Base-by-base conservation (phyloP, 2,113 vertebrate genomes). In the Cairina moschata region DNA sequence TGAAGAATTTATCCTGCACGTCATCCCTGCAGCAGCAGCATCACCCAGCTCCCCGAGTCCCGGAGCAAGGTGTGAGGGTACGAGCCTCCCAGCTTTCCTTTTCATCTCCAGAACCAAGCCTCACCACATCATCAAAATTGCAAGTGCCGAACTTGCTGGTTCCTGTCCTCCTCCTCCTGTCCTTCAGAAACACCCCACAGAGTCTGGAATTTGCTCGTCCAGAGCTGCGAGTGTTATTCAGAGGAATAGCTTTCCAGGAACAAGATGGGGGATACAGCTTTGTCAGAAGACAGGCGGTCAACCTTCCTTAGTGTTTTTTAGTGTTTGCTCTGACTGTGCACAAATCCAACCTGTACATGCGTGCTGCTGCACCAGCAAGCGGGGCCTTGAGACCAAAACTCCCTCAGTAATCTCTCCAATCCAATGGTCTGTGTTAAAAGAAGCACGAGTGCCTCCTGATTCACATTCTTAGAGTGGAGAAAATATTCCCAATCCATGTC, bases 161-260 rank as follows among this genome's bases (percentile, higher is more conserved):
- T 36, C 36, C 36, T 36, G 36, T 36, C 36, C 36, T 36, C 31
- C 60, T 89, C 65, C 34, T 2, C 4, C 0, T 7, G 12, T 67
- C 86, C 91, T 75, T 86, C 83, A 86, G 59, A 62, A 81, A 87
- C 9, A 75, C 32, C 42, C 72, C 16, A 20, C 55, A 81, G 36
- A 69, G 26, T 10, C 66, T 68, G 54, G 46, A 72, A 73, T 83
- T 72, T 75, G 46, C 83, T 81, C 42, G 31, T 65, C 32, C 28
- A 13, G 48, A 42, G 44, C 59, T 76, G 58, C 17, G 78, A 72
- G 28, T 9, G 46, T 38, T 68, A 75, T 34, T 84, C 36, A 58
- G 34, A 88, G 20, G 11, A 88, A 36, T 21, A 76, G 28, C 56
- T 63, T 78, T 54, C 54, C 63, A 78, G 69, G 42, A 82, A 67